Percentiles rank a stretch among this genome's conserved stretches.
Conservation (phyloP, 2,113 vertebrate genomes). For the Delphinus delphis region DNA sequence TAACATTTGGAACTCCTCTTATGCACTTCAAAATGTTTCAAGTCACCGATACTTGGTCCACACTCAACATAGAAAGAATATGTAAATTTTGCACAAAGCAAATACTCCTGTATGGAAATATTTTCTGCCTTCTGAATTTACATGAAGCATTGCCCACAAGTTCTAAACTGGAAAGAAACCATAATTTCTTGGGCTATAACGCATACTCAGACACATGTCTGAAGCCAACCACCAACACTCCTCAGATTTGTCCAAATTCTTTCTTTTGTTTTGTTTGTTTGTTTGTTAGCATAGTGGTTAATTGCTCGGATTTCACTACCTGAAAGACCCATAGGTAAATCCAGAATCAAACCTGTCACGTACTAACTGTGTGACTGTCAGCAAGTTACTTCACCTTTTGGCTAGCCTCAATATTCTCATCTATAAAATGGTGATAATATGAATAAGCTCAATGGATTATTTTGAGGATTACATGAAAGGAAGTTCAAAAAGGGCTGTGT, state of each 20-base stretch:
- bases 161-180: neutral
- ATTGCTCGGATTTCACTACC: neutral
- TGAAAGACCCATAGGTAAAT: neutral
- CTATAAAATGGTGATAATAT: neutral
- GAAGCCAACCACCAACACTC: neutral
- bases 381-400: neutral
- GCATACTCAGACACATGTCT: neutral
- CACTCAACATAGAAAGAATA: neutral
- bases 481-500: neutral
- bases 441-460: neutral
- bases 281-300: neutral
- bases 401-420: neutral
- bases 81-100: neutral
- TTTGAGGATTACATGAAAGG: neutral
- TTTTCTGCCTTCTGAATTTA: neutral
- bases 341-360: neutral
- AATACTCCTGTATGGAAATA: neutral
- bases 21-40: neutral
- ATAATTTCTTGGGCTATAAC: neutral
- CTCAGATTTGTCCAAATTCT: neutral
- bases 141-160: neutral
- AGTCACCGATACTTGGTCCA: neutral
- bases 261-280: neutral
- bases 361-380: neutral
- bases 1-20: neutral